A percentile compares a stretch with the other conserved stretches of the same genome.
These are phyloP conservation scores for Sinocyclocheilus maitianheensis DNA, from an alignment of 2,113 vertebrate species.

Conservation along the genomic window DNA sequence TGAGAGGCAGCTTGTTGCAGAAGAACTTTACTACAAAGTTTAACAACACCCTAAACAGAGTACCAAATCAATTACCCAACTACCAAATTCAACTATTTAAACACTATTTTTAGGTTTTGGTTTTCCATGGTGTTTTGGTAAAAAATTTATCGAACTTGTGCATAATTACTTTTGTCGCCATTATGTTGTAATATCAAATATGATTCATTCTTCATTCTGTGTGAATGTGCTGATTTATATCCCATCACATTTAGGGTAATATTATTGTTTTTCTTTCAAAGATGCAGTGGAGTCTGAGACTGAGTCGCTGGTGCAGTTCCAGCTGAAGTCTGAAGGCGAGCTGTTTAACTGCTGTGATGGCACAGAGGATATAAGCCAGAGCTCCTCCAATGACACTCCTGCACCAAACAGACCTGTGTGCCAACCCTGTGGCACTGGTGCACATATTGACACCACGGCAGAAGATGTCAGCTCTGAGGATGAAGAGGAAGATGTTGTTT, in stretches of 20 bases:
- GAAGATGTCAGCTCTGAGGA: slow-evolving; percentile 51
- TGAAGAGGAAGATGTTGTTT: slow-evolving; percentile 48
- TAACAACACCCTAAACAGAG: not conserved
- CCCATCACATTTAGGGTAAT: not conserved
- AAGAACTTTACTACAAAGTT: not conserved
- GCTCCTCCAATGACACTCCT: slow-evolving; percentile 78
- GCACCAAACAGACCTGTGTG: slow-evolving; percentile 73
- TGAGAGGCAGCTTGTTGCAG: not conserved
- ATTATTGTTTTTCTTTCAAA: slow-evolving; percentile 20
- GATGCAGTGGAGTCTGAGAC: slow-evolving; percentile 65
- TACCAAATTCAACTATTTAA: not conserved
- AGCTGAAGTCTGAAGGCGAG: slow-evolving; percentile 69
- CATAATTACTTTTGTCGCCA: not conserved
- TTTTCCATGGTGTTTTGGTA: not conserved
- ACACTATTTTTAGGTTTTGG: not conserved
- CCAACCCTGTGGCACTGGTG: slow-evolving; percentile 66
- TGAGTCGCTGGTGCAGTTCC: slow-evolving; percentile 68
- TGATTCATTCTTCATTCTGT: not conserved
- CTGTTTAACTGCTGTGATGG: slow-evolving; percentile 73
- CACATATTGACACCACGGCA: slow-evolving; percentile 11
- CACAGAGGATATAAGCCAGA: slow-evolving; percentile 70
- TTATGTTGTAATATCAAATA: not conserved
- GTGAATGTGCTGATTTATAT: not conserved
- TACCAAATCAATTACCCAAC: not conserved
- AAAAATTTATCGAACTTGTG: not conserved